These are phyloP conservation scores for Andricus quercusramuli DNA, from an alignment of 2,888 invertebrate species.

Conservation along the genomic window DNA sequence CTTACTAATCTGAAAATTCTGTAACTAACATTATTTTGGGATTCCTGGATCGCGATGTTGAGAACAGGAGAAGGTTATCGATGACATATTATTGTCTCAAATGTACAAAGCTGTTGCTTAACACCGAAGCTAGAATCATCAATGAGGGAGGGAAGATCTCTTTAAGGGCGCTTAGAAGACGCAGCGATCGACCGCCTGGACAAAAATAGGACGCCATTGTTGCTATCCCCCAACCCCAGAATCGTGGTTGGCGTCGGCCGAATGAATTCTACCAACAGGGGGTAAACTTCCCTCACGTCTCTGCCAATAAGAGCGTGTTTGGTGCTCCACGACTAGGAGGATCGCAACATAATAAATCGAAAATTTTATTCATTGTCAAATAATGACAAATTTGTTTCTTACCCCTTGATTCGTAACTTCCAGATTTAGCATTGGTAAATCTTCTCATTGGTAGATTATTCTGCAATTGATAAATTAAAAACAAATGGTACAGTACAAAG, in stretches of 20 bases:
- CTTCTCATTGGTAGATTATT: background rate
- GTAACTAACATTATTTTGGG: too few species aligned
- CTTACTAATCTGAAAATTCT: too few species aligned
- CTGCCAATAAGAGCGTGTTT: conserved; percentile 48
- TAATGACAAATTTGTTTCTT: background rate
- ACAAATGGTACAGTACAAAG: background rate
- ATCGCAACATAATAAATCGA: conserved; percentile 27
- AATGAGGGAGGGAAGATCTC: background rate
- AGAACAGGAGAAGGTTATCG: background rate
- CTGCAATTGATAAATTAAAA: too few species aligned
- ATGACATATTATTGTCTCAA: background rate
- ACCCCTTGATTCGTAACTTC: too few species aligned
- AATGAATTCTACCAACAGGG: conserved; percentile 50
- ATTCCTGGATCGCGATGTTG: too few species aligned
- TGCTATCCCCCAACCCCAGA: conserved; percentile 48
- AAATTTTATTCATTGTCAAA: background rate
- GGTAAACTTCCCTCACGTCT: conserved; percentile 53
- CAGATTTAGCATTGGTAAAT: background rate
- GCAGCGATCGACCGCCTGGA: conserved; percentile 52
- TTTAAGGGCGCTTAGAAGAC: conserved; percentile 22
- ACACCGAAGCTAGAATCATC: background rate
- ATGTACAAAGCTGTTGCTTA: background rate
- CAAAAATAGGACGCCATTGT: conserved; percentile 52
- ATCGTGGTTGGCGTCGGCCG: conserved; percentile 39
- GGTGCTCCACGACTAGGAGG: conserved; percentile 44